Percentiles rank a stretch among this genome's conserved stretches.
phyloP scores from a whole-genome alignment of 2,113 vertebrate species.

The Pogona vitticeps region DNA sequence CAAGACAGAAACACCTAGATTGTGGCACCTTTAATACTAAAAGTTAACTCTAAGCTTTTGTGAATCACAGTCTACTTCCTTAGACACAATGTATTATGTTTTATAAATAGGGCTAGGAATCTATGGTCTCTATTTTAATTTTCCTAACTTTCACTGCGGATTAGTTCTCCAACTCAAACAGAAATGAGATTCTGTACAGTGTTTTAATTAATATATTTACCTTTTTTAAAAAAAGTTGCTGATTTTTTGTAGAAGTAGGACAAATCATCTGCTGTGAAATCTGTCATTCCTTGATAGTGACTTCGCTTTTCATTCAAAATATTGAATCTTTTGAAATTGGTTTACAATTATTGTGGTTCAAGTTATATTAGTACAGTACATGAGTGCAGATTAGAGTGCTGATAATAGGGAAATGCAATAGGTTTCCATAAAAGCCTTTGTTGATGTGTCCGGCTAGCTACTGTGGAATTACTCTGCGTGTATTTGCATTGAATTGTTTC shows the following conservation, averaged over 20 bases:
- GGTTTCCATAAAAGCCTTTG: background rate
- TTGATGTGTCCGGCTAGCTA: background rate
- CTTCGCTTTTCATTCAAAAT: background rate
- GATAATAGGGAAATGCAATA: too few species aligned
- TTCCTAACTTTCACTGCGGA: background rate
- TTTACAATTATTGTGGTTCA: background rate
- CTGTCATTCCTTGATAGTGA: background rate
- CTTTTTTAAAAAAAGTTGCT: background rate
- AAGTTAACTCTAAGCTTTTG: too few species aligned
- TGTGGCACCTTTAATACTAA: too few species aligned
- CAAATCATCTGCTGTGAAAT: background rate
- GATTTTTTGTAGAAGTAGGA: background rate
- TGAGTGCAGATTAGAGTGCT: too few species aligned
- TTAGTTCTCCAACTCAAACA: background rate
- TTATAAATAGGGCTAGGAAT: background rate
- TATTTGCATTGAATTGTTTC: background rate
- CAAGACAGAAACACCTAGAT: too few species aligned
- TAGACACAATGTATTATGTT: too few species aligned
- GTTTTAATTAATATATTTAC: background rate
- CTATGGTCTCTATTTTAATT: background rate
- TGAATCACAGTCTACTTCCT: too few species aligned
- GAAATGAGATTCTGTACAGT: too few species aligned
- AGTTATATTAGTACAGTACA: background rate
- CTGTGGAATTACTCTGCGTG: too few species aligned
- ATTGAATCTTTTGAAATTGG: background rate